These are phyloP conservation scores for Vulpes lagopus DNA, from an alignment of 2,113 vertebrate genomes.

Conservation along the genomic window DNA sequence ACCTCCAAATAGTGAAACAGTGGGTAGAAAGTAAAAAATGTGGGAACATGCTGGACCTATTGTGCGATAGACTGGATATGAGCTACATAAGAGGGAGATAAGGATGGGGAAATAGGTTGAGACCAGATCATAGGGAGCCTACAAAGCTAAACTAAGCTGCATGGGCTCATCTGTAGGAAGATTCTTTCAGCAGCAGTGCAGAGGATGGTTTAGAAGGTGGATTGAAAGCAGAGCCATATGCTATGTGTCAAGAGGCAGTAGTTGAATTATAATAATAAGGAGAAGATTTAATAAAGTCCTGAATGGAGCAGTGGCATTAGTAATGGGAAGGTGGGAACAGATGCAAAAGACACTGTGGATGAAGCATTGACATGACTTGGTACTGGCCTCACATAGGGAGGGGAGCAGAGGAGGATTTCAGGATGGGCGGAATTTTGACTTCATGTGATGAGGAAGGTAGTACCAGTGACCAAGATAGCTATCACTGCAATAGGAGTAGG, in stretches of 20 bases:
- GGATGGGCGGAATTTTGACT: not conserved
- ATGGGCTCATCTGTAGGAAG: not conserved
- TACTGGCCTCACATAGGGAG: not conserved
- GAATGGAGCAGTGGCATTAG: not conserved
- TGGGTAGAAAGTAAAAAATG: not conserved
- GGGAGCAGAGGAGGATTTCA: not conserved
- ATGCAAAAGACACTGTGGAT: not conserved
- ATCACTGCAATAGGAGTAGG: not conserved
- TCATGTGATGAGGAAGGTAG: not conserved
- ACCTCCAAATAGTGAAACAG: not conserved
- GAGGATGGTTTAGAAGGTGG: not conserved
- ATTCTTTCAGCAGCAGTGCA: not conserved
- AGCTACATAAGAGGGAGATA: not conserved
- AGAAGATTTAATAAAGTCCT: slow-evolving; percentile 53
- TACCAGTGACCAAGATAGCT: not conserved
- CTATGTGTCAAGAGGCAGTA: not conserved
- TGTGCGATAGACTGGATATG: not conserved
- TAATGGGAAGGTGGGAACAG: slow-evolving; percentile 56
- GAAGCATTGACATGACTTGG: slow-evolving; percentile 34
- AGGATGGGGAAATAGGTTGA: not conserved
- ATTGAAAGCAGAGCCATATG: not conserved
- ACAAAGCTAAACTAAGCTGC: not conserved
- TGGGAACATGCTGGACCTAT: not conserved
- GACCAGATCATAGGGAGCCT: not conserved
- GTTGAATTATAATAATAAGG: slow-evolving; percentile 61